phyloP scores from a whole-genome alignment of 2,113 vertebrate species.

The Oxygymnocypris stewartii region DNA sequence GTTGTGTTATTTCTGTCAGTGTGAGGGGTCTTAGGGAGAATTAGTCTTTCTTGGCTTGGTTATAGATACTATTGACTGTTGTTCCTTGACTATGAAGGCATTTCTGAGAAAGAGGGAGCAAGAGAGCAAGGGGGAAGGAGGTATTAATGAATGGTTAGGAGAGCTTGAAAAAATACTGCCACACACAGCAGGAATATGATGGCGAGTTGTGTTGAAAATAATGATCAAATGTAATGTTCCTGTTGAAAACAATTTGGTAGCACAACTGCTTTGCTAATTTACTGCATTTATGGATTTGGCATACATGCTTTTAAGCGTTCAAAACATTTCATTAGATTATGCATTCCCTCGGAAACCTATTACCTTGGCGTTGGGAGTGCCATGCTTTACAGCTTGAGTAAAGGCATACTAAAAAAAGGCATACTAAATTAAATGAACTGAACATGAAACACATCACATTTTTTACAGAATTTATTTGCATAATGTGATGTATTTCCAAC shows the following conservation, averaged over 20 bases:
- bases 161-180: neutral
- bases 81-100: slow-evolving; percentile 12
- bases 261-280: neutral
- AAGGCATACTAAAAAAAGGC: too few species aligned
- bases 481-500: neutral
- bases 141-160: slow-evolving; percentile 7
- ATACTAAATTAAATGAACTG: too few species aligned
- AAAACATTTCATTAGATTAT: too few species aligned
- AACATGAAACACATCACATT: neutral
- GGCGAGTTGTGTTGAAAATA: neutral
- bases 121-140: neutral
- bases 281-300: neutral
- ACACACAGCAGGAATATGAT: neutral
- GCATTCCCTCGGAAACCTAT: too few species aligned
- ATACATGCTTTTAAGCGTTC: neutral
- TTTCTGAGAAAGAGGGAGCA: neutral
- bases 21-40: neutral
- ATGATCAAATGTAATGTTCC: neutral
- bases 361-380: too few species aligned
- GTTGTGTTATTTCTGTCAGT: slow-evolving; percentile 14
- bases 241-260: neutral
- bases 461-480: neutral
- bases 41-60: neutral
- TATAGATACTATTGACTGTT: neutral
- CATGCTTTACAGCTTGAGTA: too few species aligned